Percentiles rank a stretch among this genome's conserved stretches.
phyloP scores from a whole-genome alignment of 2,888 invertebrate genomes.

The Thecocarcelia acutangulata region DNA sequence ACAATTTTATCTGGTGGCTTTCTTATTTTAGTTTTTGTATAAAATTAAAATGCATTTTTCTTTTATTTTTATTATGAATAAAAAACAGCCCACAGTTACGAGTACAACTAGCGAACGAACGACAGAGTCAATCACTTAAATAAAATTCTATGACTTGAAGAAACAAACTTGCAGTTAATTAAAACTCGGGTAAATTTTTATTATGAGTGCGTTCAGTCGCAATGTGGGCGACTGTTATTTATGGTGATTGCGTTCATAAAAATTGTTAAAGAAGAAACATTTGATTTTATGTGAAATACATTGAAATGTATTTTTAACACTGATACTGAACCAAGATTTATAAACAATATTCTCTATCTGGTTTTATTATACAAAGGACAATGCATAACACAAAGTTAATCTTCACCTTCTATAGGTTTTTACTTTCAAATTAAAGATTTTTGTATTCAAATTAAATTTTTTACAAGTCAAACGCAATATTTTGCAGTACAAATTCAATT shows the following conservation, averaged over 20 bases:
- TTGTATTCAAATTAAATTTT: too few relatives aligned
- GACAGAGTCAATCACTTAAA: conserved; percentile 14
- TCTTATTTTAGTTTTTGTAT: neutral
- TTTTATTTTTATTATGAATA: conserved; percentile 4
- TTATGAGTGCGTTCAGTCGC: neutral
- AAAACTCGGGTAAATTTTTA: conserved; percentile 26
- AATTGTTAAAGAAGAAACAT: neutral
- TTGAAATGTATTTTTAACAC: too few relatives aligned
- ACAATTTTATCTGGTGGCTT: neutral
- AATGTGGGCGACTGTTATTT: neutral
- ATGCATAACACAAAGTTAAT: too few relatives aligned
- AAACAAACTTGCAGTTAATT: conserved; percentile 39
- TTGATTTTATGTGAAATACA: too few relatives aligned
- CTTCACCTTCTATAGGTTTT: too few relatives aligned
- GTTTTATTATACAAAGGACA: too few relatives aligned
- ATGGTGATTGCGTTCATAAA: neutral
- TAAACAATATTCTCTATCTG: too few relatives aligned
- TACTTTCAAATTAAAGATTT: too few relatives aligned
- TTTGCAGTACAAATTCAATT: too few relatives aligned
- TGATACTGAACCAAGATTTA: too few relatives aligned
- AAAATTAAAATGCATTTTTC: conserved; percentile 33
- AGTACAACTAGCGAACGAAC: neutral
- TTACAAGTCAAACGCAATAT: too few relatives aligned
- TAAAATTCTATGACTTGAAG: neutral
- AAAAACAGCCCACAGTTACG: conserved; percentile 18